Percentiles rank a stretch among this genome's conserved stretches.
These are phyloP conservation scores for Otolemur garnettii DNA, from an alignment of 2,113 vertebrate species.

Conservation along the genomic window DNA sequence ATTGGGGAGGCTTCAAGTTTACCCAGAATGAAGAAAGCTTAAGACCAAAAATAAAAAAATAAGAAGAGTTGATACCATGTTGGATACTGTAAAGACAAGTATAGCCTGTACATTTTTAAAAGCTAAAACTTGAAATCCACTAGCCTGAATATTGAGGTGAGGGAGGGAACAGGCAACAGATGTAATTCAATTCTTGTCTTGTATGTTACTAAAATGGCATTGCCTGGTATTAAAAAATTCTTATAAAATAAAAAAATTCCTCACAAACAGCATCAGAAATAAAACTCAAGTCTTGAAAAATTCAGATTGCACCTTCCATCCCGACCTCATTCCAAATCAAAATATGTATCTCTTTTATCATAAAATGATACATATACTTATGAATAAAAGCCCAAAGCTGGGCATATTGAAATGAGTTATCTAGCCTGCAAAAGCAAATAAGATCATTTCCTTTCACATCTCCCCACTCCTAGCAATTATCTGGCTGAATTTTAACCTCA, in stretches of 20 bases:
- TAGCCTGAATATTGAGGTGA: neutral
- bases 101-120: neutral
- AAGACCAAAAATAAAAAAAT: slow-evolving; percentile 4
- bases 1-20: neutral
- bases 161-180: neutral
- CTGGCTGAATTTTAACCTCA: slow-evolving; percentile 64
- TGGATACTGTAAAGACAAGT: neutral
- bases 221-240: slow-evolving; percentile 34
- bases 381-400: slow-evolving; percentile 60
- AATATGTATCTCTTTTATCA: slow-evolving; percentile 70
- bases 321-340: slow-evolving; percentile 64
- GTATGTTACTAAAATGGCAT: slow-evolving; percentile 38
- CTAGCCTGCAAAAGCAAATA: slow-evolving; percentile 69
- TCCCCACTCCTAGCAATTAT: slow-evolving; percentile 70
- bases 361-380: slow-evolving; percentile 60
- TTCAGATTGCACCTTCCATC: slow-evolving; percentile 8
- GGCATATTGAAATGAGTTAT: slow-evolving; percentile 63
- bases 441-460: slow-evolving; percentile 67
- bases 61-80: neutral
- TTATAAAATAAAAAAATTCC: slow-evolving; percentile 1
- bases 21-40: neutral
- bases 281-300: slow-evolving; percentile 61
- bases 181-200: slow-evolving; percentile 35
- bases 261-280: slow-evolving; percentile 45
- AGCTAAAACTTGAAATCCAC: slow-evolving; percentile 33